A percentile compares a stretch with the other conserved stretches of the same genome.
Evolutionary conservation across 2,888 invertebrate genomes (phyloP).

Genomic region (Cantharis flavilabris): DNA sequence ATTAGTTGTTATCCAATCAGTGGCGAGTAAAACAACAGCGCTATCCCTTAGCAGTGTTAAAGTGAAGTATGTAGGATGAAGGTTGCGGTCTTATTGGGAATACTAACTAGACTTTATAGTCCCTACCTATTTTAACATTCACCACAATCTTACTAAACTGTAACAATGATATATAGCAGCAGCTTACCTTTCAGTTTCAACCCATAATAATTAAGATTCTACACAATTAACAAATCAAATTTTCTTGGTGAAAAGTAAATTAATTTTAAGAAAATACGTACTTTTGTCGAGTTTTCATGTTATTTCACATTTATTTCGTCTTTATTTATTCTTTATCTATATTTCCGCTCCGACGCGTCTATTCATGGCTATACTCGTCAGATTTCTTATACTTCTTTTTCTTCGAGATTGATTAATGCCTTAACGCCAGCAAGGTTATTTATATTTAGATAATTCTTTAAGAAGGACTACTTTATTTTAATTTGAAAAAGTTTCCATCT

Average conservation of each 20-base stretch:
- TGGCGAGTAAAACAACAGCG: conserved; percentile 44
- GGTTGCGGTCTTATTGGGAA: conserved; percentile 36
- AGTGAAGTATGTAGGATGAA: conserved; percentile 39
- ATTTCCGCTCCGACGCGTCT: conserved; percentile 46
- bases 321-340: conserved; percentile 55
- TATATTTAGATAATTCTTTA: conserved; percentile 3
- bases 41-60: conserved; percentile 45
- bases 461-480: background rate
- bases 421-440: background rate
- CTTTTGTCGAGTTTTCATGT: conserved; percentile 41
- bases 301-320: conserved; percentile 48
- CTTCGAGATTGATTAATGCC: conserved; percentile 28
- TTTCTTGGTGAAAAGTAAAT: background rate
- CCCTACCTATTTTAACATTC: conserved; percentile 23
- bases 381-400: conserved; percentile 34
- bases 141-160: conserved; percentile 23
- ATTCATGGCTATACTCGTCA: conserved; percentile 37
- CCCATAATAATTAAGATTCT: background rate
- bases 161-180: conserved; percentile 17
- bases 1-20: conserved; percentile 56
- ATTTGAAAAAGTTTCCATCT: background rate
- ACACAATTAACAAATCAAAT: background rate
- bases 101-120: conserved; percentile 36
- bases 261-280: background rate
- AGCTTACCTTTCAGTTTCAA: background rate